Percentiles rank a stretch among this genome's conserved stretches.
Conservation (phyloP, 2,113 vertebrate genomes). For the Bambusicola thoracicus region DNA sequence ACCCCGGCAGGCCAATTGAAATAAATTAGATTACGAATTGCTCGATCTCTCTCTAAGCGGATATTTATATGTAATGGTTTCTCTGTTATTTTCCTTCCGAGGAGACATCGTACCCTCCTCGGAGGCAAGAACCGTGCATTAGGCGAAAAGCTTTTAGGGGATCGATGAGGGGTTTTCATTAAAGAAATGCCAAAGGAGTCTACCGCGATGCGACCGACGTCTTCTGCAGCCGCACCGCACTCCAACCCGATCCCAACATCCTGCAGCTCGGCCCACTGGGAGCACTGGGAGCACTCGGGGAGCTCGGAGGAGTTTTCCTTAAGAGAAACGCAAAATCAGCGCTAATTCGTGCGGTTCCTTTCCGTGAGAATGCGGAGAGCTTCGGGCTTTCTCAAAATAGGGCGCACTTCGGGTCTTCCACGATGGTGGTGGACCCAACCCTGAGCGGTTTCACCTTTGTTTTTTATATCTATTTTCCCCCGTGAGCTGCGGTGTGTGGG, state of each 20-base stretch:
- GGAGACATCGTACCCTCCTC: not conserved
- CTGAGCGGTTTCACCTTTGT: not conserved
- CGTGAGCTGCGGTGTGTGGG: not conserved
- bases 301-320: not conserved
- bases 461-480: too few species aligned
- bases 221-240: not conserved
- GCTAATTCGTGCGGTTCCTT: accelerated
- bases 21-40: constrained; percentile 13
- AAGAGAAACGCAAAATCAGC: accelerated
- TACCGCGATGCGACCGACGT: too few species aligned
- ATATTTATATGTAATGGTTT: not conserved
- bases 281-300: not conserved
- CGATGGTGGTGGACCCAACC: accelerated
- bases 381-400: too few species aligned
- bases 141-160: not conserved
- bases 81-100: not conserved
- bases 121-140: not conserved
- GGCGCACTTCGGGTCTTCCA: not conserved
- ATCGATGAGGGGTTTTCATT: not conserved
- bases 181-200: not conserved
- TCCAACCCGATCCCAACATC: not conserved
- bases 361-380: too few species aligned
- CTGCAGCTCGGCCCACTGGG: too few species aligned
- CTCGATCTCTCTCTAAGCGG: not conserved
- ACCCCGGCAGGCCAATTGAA: constrained; percentile 8